Base-by-base conservation (phyloP, 2,888 invertebrate genomes). In the Meloe dianella region DNA sequence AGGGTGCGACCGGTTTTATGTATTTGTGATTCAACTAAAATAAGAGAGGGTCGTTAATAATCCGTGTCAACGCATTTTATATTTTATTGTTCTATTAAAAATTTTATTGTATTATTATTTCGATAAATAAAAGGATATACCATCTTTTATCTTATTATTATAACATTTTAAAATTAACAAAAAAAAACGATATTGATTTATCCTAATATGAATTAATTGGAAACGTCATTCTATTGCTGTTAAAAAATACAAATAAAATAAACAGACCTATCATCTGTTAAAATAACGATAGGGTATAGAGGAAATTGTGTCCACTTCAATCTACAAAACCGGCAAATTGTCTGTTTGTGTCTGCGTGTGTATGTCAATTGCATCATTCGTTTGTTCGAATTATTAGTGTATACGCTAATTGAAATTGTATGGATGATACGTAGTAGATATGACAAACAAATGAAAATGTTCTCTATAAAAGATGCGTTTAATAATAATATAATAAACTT, bases 1-100 rank as follows among this genome's bases (percentile, higher is more conserved):
- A 54, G 54, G 54, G 54, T 54, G 54, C 54, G 54, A 54, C 54
- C 54, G 24, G 54, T 54, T 54, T 54, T 54, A 54, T 54, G 24
- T 54, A 20, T 54, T 54, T 54, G 54, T 54, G 54, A 54, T 54
- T 54, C n/a, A 20, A 47, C 20, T 24, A 14, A 54, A 24, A 54
- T 0, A 54, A 12, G 24, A 54, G n/a, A 20, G 54, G 54, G 54
- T 54, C 24, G 54, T 54, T 54, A 54, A 54, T 54, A 54, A 54
- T 54, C 54, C 54, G 54, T 54, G 54, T 54, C 54, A 54, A 54
- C 24, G 54, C 24, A 54, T 54, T 54, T 54, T 54, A 22, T 54
- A 54, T 54, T 54, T 54, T 54, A 54, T 54, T 54, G 54, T 54
- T 54, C 22, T 24, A 24, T 5, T 51, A 51, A 51, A 54, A 54